Evolutionary conservation across 2,888 invertebrate genomes (phyloP).

Genomic region (Teleogryllus oceanicus): DNA sequence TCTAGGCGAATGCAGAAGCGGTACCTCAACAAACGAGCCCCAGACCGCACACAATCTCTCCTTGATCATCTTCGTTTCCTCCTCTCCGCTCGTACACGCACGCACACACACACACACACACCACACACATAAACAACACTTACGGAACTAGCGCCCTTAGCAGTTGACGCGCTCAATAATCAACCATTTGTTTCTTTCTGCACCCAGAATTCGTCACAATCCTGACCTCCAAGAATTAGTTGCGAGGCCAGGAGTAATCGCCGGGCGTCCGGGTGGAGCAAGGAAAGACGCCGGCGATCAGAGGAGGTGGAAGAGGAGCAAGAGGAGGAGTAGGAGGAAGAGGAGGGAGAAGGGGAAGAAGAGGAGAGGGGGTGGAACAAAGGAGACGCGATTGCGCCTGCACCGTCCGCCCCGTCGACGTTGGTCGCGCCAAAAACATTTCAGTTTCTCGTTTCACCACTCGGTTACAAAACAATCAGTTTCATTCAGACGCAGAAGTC

Average conservation of each 20-base stretch:
- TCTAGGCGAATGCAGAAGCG: too few relatives aligned
- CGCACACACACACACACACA: too few relatives aligned
- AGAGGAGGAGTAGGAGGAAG: background rate
- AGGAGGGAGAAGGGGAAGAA: background rate
- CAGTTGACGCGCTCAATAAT: slow-evolving; percentile 59
- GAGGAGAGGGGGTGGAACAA: too few relatives aligned
- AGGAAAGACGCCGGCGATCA: background rate
- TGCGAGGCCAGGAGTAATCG: slow-evolving; percentile 32
- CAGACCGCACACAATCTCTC: too few relatives aligned
- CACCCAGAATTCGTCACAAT: slow-evolving; percentile 79
- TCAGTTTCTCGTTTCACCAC: slow-evolving; percentile 2
- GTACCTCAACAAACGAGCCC: too few relatives aligned
- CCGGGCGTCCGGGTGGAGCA: background rate
- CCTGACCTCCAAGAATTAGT: slow-evolving; percentile 78
- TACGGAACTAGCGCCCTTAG: too few relatives aligned
- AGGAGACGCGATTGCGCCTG: background rate
- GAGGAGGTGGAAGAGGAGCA: background rate
- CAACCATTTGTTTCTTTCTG: slow-evolving; percentile 27
- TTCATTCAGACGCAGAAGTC: background rate
- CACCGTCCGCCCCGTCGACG: background rate
- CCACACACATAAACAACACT: too few relatives aligned
- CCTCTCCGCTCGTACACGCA: too few relatives aligned
- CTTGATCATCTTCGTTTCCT: too few relatives aligned
- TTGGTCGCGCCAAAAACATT: background rate
- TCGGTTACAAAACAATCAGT: background rate